Base-by-base conservation (phyloP, 2,888 invertebrate species). In the Caenorhabditis sinica region DNA sequence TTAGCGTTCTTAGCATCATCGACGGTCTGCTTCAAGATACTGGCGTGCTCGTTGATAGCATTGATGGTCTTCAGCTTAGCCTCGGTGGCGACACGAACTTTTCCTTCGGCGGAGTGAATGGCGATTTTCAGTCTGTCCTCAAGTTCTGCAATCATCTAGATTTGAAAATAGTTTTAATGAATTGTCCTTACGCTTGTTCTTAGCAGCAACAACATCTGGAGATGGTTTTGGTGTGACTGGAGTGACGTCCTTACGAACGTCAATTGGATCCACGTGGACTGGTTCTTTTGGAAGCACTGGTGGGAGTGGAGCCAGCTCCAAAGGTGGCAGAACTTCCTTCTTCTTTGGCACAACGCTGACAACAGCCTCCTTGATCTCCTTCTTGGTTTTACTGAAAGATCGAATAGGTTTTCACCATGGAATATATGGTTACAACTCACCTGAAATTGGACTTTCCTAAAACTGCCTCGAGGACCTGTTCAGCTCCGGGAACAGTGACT, bases 1-100 rank as follows among this genome's bases (percentile, higher is more conserved):
- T 89, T 80, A n/a, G 85, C 87, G 56, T 90, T 76, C 77, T 89
- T 82, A 17, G 82, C 86, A 23, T 87, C 85, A 63, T 88, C 89
- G 23, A 94, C 93, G 28, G 94, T 94, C 73, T 92, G 89, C 84
- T 93, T 93, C 56, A 94, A 88, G 36, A 91, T 84, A 33, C 90
- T 81, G 11, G 93, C 92, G 87, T 94, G 94, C 4, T 90, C 83
- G 69, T 90, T 93, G 79, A 93, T 90, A 3, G 93, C 92, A 1
- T 85, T 77, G 75, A 89, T 89, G 11, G 90, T 89, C 23, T 66
- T 73, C 45, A 89, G 77, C 83, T 91, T 91, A 1, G 89, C 89
- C 23, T 89, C 89, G 30, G 89, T 89, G 15, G 90, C 89, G 15
- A 63, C 9, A 53, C 88, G 85, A 23, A 90, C 89, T 23, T 80